Evolutionary conservation across 2,888 invertebrate genomes (phyloP), one percentile per base, ranked within the genome.

Genomic region (Melipona bicolor): DNA sequence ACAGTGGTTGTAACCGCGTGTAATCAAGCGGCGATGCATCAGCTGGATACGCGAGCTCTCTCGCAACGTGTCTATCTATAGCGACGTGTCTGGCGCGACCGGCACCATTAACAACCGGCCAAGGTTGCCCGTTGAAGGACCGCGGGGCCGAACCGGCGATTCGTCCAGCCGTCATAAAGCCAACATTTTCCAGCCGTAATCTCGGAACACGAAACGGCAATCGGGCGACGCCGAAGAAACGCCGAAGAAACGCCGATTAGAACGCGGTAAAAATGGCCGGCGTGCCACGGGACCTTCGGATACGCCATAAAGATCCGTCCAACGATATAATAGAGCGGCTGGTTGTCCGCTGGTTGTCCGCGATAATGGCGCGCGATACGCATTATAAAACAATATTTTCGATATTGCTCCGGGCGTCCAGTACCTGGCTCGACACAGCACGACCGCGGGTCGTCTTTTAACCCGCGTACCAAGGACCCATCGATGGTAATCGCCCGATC

Each of bases 181-280:
- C 88, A 82, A 74, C 85, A 87, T 85, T 88, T 88, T 87, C 85
- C 76, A 71, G 65, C 62, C 62, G 78, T 83, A 90, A 91, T 90
- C 90, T 87, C 80, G 77, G 74, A 88, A 91, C 91, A 90, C 85
- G 88, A 77, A 90, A 91, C 79, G 72, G 89, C 90, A 91, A 90
- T 91, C 87, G 83, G 72, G 65, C 77, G 61, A 70, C 62, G n/a
- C 54, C 72, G 74, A n/a, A n/a, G 73, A 71, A 77, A 77, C 64
- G 59, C 68, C 85, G 86, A 90, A n/a, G 73, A 71, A 77, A 77
- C 64, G 59, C 68, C 85, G 86, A 90, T 89, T 88, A 89, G 83
- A 79, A 87, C 69, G 84, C 80, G 73, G 80, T 87, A 85, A 87
- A 77, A 88, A 17, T 68, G 69, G 62, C 61, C 56, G 1, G 9